Evolutionary conservation across 2,888 invertebrate genomes (phyloP).

Genomic region (Spodoptera littoralis): DNA sequence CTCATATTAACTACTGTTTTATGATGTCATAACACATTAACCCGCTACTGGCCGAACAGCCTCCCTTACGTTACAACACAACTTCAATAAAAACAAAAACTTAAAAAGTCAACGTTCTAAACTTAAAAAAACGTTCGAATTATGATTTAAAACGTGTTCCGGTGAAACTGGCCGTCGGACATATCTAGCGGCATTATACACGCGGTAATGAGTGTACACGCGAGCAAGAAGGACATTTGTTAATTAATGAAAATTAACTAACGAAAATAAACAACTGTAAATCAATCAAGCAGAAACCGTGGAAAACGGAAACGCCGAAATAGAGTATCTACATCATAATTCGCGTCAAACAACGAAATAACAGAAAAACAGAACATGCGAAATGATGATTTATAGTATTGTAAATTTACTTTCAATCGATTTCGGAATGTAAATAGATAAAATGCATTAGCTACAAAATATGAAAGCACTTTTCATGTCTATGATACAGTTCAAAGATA

Average conservation of each 20-base stretch:
- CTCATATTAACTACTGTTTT: slow-evolving; percentile 20
- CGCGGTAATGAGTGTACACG: slow-evolving; percentile 83
- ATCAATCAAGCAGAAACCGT: not conserved
- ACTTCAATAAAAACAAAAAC: slow-evolving; percentile 65
- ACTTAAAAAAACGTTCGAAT: slow-evolving; percentile 84
- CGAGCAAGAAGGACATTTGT: slow-evolving; percentile 71
- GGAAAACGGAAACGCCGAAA: slow-evolving; percentile 2
- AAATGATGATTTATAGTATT: slow-evolving; percentile 38
- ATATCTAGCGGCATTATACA: slow-evolving; percentile 86
- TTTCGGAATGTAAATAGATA: slow-evolving; percentile 42
- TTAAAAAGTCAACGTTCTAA: slow-evolving; percentile 85
- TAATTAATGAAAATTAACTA: not conserved
- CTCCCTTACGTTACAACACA: slow-evolving; percentile 42
- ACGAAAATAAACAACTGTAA: not conserved
- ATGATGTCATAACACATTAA: slow-evolving; percentile 44
- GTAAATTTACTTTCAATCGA: slow-evolving; percentile 41
- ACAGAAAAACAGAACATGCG: slow-evolving; percentile 24
- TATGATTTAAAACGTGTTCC: slow-evolving; percentile 89
- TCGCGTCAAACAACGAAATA: slow-evolving; percentile 13
- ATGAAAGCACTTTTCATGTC: slow-evolving; percentile 46
- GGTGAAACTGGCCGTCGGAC: slow-evolving; percentile 88
- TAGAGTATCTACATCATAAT: slow-evolving; percentile 2
- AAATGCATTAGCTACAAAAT: slow-evolving; percentile 47
- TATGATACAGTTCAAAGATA: slow-evolving; percentile 44
- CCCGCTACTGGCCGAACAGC: slow-evolving; percentile 35